Evolutionary conservation across 1,140 invertebrate genomes (phyloP), one percentile per base, ranked within the genome.

Genomic region (Cydia splendana): DNA sequence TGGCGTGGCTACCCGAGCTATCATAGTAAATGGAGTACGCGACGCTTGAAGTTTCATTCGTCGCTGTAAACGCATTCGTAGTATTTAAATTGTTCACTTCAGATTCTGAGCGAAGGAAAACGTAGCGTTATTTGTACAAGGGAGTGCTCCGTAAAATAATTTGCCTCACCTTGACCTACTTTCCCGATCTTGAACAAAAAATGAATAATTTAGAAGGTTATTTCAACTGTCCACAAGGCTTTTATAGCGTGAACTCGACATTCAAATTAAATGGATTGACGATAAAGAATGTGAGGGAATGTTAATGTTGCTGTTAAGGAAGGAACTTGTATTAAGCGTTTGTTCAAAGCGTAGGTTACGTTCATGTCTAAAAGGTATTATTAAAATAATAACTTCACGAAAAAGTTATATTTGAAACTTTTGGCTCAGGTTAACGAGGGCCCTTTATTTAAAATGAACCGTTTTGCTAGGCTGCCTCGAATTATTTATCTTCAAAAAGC

Each of bases 101-200:
- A 30, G 48, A 79, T 69, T 75, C 62, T 20, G 48, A 79, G 81
- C 71, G 76, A 85, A 85, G 79, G 82, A 86, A 88, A 89, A 84
- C 83, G 82, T 81, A 87, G 81, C 79, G 79, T 81, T 87, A 87
- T 87, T 89, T 87, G 83, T 80, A 82, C 79, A 78, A 80, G 79
- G 78, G 81, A 80, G 75, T 82, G 86, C 82, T 79, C 81, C 79
- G 77, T 78, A 79, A 84, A 88, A 88, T 87, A 88, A 89, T 88
- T 88, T 83, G 84, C 80, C 80, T 80, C 84, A 90, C 88, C 87
- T 89, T 89, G 88, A 90, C 87, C 87, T 75, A 86, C 65, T 88
- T 88, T 78, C 75, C 75, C 48, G 76, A 57, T 76, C 53, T 75
- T 77, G 76, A 80, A 75, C 77, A 71, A 71, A 71, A 71, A 71